A percentile compares a stretch with the other conserved stretches of the same genome.
Conservation (phyloP, 2,113 vertebrate genomes). For the Pantherophis guttatus region DNA sequence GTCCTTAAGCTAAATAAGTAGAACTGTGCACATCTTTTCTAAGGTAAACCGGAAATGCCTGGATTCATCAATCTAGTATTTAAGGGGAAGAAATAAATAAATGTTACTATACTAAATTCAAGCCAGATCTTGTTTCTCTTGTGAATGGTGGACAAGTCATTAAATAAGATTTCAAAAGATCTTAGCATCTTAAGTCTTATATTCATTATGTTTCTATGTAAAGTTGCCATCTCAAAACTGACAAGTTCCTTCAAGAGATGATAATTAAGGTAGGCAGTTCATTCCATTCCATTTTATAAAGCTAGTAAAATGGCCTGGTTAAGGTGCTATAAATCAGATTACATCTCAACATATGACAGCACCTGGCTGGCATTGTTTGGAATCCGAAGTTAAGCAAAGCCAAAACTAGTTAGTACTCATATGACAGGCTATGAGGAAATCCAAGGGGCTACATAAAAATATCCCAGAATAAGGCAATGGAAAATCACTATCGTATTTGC, state of each 20-base stretch:
- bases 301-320: not conserved
- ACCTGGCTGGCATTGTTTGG: not conserved
- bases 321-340: not conserved
- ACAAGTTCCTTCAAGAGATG: not conserved
- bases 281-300: not conserved
- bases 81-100: not conserved
- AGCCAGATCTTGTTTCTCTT: not conserved
- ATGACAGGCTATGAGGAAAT: not conserved
- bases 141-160: not conserved
- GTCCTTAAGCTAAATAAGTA: too few relatives aligned
- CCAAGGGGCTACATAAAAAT: not conserved
- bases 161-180: not conserved
- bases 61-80: not conserved
- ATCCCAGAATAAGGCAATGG: not conserved
- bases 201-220: not conserved
- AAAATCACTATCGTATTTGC: not conserved
- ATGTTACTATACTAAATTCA: not conserved
- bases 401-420: not conserved
- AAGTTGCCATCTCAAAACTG: not conserved
- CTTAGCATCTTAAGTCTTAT: not conserved
- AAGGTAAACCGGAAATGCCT: not conserved
- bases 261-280: not conserved
- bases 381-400: not conserved
- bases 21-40: not conserved
- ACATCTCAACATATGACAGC: not conserved